These are phyloP conservation scores for Chrysina gloriosa DNA, from an alignment of 2,888 invertebrate genomes.

Conservation along the genomic window DNA sequence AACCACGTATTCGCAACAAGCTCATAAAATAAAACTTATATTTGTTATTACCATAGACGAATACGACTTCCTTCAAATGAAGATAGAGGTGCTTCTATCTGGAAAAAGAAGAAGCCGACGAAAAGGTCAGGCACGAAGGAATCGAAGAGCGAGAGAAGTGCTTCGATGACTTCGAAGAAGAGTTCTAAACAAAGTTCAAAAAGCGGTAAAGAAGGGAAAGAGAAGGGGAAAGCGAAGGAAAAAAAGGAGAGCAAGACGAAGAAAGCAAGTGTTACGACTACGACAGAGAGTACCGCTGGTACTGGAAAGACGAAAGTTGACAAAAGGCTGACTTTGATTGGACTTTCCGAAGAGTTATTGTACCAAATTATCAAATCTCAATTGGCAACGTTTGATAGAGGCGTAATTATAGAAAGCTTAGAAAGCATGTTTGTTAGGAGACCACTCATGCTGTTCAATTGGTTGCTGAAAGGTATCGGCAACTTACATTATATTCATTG, in stretches of 20 bases:
- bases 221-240: slow-evolving; percentile 41
- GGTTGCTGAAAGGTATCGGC: slow-evolving; percentile 55
- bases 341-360: slow-evolving; percentile 53
- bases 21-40: background rate
- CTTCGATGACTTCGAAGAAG: slow-evolving; percentile 21
- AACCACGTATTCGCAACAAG: background rate
- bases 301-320: slow-evolving; percentile 42
- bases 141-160: slow-evolving; percentile 21
- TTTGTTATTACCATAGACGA: slow-evolving; percentile 50
- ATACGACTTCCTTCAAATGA: slow-evolving; percentile 54
- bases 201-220: background rate
- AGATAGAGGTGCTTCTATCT: slow-evolving; percentile 51
- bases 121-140: slow-evolving; percentile 24
- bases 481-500: slow-evolving; percentile 57
- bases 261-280: slow-evolving; percentile 13
- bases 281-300: slow-evolving; percentile 45
- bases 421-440: slow-evolving; percentile 56
- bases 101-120: slow-evolving; percentile 47
- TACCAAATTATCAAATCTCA: slow-evolving; percentile 52
- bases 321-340: slow-evolving; percentile 52
- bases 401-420: slow-evolving; percentile 59
- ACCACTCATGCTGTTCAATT: slow-evolving; percentile 52
- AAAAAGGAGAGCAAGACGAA: slow-evolving; percentile 44
- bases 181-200: slow-evolving; percentile 25
- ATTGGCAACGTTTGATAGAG: slow-evolving; percentile 48